Percentiles rank a stretch among this genome's conserved stretches.
Conservation (phyloP, 2,888 invertebrate species). For the Tryphoninae sp. region DNA sequence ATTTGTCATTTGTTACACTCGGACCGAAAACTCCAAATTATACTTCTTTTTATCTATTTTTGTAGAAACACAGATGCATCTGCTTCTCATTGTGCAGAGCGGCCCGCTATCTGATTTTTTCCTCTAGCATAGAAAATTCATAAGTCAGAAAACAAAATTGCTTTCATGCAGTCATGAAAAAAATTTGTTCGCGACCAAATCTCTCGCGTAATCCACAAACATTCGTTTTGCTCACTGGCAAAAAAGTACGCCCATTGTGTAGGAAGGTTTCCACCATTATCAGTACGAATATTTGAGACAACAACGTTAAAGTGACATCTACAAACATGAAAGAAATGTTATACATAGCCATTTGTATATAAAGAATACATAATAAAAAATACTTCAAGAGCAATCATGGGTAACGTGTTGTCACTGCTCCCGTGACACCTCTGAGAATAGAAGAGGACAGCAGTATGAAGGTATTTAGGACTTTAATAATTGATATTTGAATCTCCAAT, state of each 20-base stretch:
- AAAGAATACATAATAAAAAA: slow-evolving; percentile 64
- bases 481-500: slow-evolving; percentile 64
- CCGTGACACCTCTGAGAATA: background rate
- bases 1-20: background rate
- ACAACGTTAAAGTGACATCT: slow-evolving; percentile 66
- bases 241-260: slow-evolving; percentile 42
- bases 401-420: background rate
- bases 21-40: background rate
- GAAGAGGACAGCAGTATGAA: slow-evolving; percentile 47
- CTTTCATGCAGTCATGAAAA: too few species aligned
- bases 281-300: slow-evolving; percentile 16
- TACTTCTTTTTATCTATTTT: background rate
- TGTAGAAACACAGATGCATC: background rate
- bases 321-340: slow-evolving; percentile 80
- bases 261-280: slow-evolving; percentile 23
- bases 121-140: background rate
- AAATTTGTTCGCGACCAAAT: background rate
- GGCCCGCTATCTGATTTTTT: background rate
- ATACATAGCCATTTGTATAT: slow-evolving; percentile 79
- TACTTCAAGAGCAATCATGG: slow-evolving; percentile 59
- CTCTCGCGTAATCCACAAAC: background rate
- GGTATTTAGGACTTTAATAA: slow-evolving; percentile 65
- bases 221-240: background rate
- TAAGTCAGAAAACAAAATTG: background rate
- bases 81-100: background rate